Evolutionary conservation across 2,113 vertebrate genomes (phyloP), one percentile per base, ranked within the genome.

Genomic region (Xenopus laevis): DNA sequence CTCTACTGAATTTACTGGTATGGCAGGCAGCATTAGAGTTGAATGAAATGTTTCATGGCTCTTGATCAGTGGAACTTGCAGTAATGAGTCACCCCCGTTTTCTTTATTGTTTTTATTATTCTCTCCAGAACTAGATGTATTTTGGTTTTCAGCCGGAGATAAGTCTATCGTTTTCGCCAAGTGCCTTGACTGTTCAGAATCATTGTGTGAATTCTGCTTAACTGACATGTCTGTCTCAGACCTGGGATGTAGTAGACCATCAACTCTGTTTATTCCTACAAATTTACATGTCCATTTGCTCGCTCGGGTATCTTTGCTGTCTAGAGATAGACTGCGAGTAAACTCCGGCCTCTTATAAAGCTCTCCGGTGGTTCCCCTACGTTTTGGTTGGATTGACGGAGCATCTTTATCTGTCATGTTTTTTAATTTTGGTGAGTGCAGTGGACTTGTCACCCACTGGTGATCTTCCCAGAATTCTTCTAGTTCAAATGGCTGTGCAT

Each of bases 361-460:
- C 17, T 85, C 67, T 50, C 71, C 73, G 20, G 82, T 86, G 53
- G 83, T n/a, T 55, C 63, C 82, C 67, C 79, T 85, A 0, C 68
- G 72, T 61, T 80, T 83, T 18, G 50, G n/a, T 16, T 81, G 85
- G 63, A 84, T 63, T 18, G 78, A 83, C 23, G 81, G 81, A 15
- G 71, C 77, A 13, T 67, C 61, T 46, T 82, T 87, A 46, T 87
- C 85, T 2, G 93, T 90, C 46, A 87, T 67, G 59, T 92, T 89
- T 79, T 94, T 94, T 72, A 95, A 82, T 52, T 94, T 96, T 0
- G 95, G 95, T 1, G 95, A 96, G 81, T 98, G 97, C 11, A 98
- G 92, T 1, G 97, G 97, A 71, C 97, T 98, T 1, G 97, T 98
- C 18, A 98, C 96, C 97, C 97, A 98, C 74, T 95, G 93, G 73